Percentiles rank a stretch among this genome's conserved stretches.
These are phyloP conservation scores for Parnassius apollo DNA, from an alignment of 2,888 invertebrate genomes.

Conservation along the genomic window DNA sequence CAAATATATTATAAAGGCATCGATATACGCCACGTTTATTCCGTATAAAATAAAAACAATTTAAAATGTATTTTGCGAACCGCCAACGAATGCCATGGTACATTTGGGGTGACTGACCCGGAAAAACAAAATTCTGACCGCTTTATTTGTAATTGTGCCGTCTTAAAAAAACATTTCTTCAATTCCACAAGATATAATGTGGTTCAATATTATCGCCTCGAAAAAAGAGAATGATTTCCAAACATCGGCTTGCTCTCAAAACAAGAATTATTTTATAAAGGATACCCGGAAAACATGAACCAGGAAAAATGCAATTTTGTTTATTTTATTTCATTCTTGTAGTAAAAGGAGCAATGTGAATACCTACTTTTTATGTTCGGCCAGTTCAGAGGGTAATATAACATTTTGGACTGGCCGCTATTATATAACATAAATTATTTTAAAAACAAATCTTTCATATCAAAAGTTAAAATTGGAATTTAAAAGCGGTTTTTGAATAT, in stretches of 20 bases:
- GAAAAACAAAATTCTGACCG: slow-evolving; percentile 22
- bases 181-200: slow-evolving; percentile 11
- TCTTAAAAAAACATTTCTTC: slow-evolving; percentile 21
- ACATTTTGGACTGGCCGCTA: not conserved
- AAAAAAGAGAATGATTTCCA: not conserved
- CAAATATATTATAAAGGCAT: slow-evolving; percentile 9
- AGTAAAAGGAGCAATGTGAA: no score
- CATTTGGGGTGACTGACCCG: slow-evolving; percentile 24
- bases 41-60: slow-evolving; percentile 28
- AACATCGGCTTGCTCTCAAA: no score
- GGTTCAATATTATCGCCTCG: slow-evolving; percentile 3
- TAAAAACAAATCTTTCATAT: not conserved
- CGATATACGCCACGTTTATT: slow-evolving; percentile 26
- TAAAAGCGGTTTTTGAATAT: slow-evolving; percentile 11
- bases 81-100: slow-evolving; percentile 19
- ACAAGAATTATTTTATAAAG: no score
- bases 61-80: slow-evolving; percentile 25
- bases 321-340: no score
- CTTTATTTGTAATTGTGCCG: slow-evolving; percentile 5
- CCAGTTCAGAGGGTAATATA: not conserved
- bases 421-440: not conserved
- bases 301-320: no score
- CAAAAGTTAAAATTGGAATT: slow-evolving; percentile 6
- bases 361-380: not conserved
- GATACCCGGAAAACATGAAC: no score